Base-by-base conservation (phyloP, 1,140 invertebrate genomes). In the Scaptomyza hsui region DNA sequence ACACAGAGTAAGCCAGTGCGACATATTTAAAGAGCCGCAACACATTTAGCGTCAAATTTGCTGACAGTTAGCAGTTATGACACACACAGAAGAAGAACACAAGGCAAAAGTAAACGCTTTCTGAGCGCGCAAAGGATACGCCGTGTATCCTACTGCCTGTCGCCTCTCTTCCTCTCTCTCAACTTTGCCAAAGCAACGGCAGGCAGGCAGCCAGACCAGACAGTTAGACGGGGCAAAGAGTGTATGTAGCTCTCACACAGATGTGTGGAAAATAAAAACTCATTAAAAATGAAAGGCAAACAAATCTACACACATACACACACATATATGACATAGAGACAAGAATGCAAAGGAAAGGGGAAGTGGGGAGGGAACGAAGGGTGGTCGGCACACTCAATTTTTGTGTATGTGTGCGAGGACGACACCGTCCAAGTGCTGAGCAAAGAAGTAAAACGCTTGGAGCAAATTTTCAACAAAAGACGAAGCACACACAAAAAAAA, bases 241-340 rank as follows among this genome's bases (percentile, higher is more conserved):
- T 57, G 39, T 41, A 67, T 57, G 39, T 41, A 67, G 24, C 24
- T 4, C 24, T 26, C 24, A 67, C 39, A 78, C 65, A 68, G 2
- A 83, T 74, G 75, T 72, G 65, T 74, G 61, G n/a, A 86, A 85
- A 80, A 77, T 85, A 80, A 85, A 86, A 85, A 86, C 82, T 86
- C 81, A 81, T 86, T 86, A 86, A 86, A 86, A 86, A 86, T 88
- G 73, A 78, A 85, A 80, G 65, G 42, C 72, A 72, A 80, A 70
- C 73, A 61, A 35, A 44, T 44, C 15, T 45, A 61, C 37, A 49
- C 60, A 16, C 44, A 68, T 39, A 52, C 35, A 73, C 67, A 64
- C 52, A 52, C 52, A 51, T n/a, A n/a, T n/a, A n/a, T 18, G 37
- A 44, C 24, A 48, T 19, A 13, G 5, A 48, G 29, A 12, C 21